Percentiles rank a stretch among this genome's conserved stretches.
Conservation (phyloP, 2,797 vertebrate species). For the Squalus acanthias region DNA sequence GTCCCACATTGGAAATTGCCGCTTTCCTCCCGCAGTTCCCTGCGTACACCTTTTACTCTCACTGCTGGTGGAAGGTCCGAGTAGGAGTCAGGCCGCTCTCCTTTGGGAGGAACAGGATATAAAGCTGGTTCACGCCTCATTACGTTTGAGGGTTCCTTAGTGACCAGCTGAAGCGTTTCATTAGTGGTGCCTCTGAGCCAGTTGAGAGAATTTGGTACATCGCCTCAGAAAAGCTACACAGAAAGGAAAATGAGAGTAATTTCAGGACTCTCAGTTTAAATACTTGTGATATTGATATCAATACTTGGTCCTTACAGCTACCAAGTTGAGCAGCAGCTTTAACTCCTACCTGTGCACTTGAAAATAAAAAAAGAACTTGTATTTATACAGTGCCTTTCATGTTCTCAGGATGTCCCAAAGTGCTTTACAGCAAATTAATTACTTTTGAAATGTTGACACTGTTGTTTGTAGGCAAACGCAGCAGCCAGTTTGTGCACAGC, state of each 20-base stretch:
- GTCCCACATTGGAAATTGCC: too few species aligned
- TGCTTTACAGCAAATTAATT: too few species aligned
- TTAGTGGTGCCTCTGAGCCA: background rate
- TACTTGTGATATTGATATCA: background rate
- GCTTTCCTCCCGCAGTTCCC: too few species aligned
- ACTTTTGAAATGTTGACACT: too few species aligned
- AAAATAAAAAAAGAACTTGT: background rate
- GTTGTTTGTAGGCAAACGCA: too few species aligned
- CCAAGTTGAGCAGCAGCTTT: background rate
- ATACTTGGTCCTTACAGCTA: background rate
- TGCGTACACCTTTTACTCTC: too few species aligned
- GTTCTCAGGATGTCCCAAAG: too few species aligned
- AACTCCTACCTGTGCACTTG: background rate
- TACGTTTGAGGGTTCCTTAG: too few species aligned
- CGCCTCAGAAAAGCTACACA: background rate
- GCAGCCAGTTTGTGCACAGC: too few species aligned
- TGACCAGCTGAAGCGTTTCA: background rate
- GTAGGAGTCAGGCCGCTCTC: background rate
- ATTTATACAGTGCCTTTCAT: too few species aligned
- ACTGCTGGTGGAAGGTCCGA: too few species aligned
- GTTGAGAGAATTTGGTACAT: background rate
- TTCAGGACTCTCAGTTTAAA: background rate
- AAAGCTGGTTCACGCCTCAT: too few species aligned
- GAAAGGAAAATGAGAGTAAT: background rate
- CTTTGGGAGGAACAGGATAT: background rate